phyloP scores from a whole-genome alignment of 1,140 invertebrate species.

The Drosophila busckii region DNA sequence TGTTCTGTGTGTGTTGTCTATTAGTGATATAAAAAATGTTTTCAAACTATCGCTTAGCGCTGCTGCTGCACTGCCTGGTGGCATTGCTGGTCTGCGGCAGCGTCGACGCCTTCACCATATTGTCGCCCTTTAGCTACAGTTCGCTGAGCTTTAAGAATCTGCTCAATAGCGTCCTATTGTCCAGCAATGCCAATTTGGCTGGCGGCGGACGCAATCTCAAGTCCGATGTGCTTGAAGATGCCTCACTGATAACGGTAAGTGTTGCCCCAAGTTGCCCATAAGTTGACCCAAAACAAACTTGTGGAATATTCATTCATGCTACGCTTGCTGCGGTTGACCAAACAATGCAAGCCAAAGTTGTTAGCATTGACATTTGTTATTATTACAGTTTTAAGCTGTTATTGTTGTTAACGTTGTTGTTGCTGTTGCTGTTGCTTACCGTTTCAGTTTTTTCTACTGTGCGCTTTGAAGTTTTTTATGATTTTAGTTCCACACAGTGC shows the following conservation, averaged over 20 bases:
- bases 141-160: constrained; percentile 76
- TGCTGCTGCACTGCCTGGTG: constrained; percentile 56
- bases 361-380: constrained; percentile 45
- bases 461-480: constrained; percentile 11
- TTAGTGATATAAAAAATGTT: too few relatives aligned
- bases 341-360: constrained; percentile 8
- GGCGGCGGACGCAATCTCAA: constrained; percentile 70
- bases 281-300: neutral
- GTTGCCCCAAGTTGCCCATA: neutral
- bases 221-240: constrained; percentile 76
- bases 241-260: constrained; percentile 77
- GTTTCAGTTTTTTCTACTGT: constrained; percentile 14
- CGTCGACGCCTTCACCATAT: constrained; percentile 64
- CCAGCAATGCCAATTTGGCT: constrained; percentile 71
- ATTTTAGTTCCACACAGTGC: constrained; percentile 26
- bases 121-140: constrained; percentile 73
- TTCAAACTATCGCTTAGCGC: constrained; percentile 29
- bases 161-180: constrained; percentile 66
- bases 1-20: neutral
- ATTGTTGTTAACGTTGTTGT: constrained; percentile 18
- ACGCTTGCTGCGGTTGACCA: constrained; percentile 1
- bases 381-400: constrained; percentile 15
- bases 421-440: constrained; percentile 23
- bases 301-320: neutral
- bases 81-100: constrained; percentile 53